phyloP scores from a whole-genome alignment of 2,888 invertebrate genomes.

The Druceiella hillmani region DNA sequence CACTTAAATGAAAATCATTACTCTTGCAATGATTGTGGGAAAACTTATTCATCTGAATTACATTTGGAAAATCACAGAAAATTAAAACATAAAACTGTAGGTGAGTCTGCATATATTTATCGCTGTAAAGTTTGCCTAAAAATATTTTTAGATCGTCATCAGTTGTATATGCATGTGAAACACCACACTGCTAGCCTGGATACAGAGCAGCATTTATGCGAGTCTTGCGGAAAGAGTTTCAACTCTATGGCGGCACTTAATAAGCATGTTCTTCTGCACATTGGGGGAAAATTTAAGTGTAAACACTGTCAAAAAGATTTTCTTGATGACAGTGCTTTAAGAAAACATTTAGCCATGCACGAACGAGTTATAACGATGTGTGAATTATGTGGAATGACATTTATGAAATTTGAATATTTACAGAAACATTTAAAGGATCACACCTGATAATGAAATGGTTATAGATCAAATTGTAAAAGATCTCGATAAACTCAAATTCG shows the following conservation, averaged over 20 bases:
- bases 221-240: slow-evolving; percentile 42
- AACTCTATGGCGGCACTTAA: slow-evolving; percentile 33
- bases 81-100: slow-evolving; percentile 5
- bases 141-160: slow-evolving; percentile 49
- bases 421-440: slow-evolving; percentile 1
- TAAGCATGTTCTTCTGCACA: slow-evolving; percentile 30
- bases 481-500: not conserved
- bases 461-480: not conserved
- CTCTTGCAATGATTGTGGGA: slow-evolving; percentile 16
- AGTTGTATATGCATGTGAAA: slow-evolving; percentile 53
- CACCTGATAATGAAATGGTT: not conserved
- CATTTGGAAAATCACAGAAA: slow-evolving; percentile 13
- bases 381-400: slow-evolving; percentile 36
- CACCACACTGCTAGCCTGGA: slow-evolving; percentile 36
- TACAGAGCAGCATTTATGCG: slow-evolving; percentile 36
- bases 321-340: slow-evolving; percentile 24
- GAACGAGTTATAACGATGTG: slow-evolving; percentile 35
- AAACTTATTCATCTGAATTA: slow-evolving; percentile 9
- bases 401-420: not conserved
- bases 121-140: slow-evolving; percentile 57
- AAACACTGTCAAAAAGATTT: slow-evolving; percentile 32
- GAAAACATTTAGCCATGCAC: slow-evolving; percentile 30
- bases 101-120: slow-evolving; percentile 8
- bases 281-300: slow-evolving; percentile 28
- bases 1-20: no score